Conservation (phyloP, 2,797 vertebrate species). For the Sus cebifrons region DNA sequence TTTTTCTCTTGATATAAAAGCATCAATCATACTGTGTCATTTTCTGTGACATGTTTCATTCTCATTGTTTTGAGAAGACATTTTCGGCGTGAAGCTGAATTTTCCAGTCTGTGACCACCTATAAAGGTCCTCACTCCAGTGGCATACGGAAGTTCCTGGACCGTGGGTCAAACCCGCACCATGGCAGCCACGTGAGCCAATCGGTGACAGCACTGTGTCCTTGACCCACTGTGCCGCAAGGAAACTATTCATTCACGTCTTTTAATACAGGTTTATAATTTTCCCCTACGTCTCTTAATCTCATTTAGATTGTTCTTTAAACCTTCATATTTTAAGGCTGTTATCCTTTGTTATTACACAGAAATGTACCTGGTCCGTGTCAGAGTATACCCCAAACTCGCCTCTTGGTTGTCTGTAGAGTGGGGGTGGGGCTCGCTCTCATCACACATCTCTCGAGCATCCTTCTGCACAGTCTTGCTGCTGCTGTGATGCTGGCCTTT, state of each 20-base stretch:
- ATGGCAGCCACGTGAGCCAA: no score
- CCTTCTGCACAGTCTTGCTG: accelerated
- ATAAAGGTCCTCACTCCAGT: neutral
- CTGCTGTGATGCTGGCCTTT: accelerated
- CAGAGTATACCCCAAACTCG: neutral
- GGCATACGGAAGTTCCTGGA: no score
- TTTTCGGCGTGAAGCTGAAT: neutral
- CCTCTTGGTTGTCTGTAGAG: neutral
- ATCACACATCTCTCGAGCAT: accelerated
- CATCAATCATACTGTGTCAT: accelerated
- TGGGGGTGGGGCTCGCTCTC: no score
- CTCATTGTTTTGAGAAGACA: neutral
- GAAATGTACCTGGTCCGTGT: neutral
- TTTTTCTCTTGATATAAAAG: neutral
- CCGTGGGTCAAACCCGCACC: no score
- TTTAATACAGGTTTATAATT: neutral
- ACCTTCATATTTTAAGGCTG: neutral
- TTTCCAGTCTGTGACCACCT: neutral
- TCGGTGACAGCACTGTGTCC: no score
- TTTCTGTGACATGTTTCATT: neutral
- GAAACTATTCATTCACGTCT: neutral
- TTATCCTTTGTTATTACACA: neutral
- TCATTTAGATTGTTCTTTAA: neutral
- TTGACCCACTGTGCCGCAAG: no score
- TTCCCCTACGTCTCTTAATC: neutral